A percentile compares a stretch with the other conserved stretches of the same genome.
Evolutionary conservation across 2,797 vertebrate species (phyloP).

Genomic region (Danio aesculapii): DNA sequence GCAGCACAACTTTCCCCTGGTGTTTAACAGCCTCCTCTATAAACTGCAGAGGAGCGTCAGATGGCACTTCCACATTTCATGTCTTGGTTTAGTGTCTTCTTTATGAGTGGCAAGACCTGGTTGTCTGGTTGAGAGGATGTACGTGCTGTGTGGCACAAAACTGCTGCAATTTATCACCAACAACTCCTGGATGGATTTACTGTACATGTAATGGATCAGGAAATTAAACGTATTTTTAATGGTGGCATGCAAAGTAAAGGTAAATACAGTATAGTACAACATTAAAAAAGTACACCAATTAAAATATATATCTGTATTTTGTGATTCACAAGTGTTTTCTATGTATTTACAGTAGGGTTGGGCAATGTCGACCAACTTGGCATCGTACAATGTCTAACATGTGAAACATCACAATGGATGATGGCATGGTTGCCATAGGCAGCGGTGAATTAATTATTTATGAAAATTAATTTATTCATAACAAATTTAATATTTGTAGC

Average conservation of each 20-base stretch:
- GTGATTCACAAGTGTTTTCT: neutral
- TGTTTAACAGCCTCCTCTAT: conserved; percentile 6
- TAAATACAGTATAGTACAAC: neutral
- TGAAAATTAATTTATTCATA: too few relatives aligned
- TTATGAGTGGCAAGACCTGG: neutral
- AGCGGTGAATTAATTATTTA: too few relatives aligned
- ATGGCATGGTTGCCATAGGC: too few relatives aligned
- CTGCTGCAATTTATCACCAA: neutral
- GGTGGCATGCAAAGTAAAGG: neutral
- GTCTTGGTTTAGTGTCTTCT: conserved; percentile 8
- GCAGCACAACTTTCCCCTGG: neutral
- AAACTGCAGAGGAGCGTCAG: neutral
- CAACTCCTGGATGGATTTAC: neutral
- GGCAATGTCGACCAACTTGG: too few relatives aligned
- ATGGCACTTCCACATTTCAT: conserved; percentile 16
- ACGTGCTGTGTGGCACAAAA: neutral
- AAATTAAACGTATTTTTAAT: neutral
- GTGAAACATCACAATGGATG: too few relatives aligned
- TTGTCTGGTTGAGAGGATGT: conserved; percentile 13
- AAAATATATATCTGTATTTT: neutral
- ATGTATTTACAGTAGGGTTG: too few relatives aligned
- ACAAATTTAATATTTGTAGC: too few relatives aligned
- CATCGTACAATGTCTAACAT: too few relatives aligned
- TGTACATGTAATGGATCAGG: neutral
- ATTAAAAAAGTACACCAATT: neutral